These are phyloP conservation scores for Notamacropus eugenii DNA, from an alignment of 2,797 vertebrate genomes.

Conservation along the genomic window DNA sequence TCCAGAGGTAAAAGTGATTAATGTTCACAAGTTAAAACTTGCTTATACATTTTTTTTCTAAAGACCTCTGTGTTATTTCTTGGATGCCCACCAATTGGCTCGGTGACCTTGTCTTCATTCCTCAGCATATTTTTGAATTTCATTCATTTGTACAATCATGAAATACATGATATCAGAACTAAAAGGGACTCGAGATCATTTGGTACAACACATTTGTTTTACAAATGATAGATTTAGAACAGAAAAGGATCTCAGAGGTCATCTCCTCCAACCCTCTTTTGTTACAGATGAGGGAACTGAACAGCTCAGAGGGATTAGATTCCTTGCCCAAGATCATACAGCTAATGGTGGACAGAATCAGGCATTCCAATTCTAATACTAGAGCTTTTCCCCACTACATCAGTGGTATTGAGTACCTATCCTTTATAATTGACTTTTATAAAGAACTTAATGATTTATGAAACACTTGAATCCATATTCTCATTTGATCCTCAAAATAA, in stretches of 20 bases:
- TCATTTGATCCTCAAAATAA: neutral
- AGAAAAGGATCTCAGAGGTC: too few relatives aligned
- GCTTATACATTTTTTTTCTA: neutral
- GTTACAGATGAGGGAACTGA: neutral
- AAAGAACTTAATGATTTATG: neutral
- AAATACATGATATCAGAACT: neutral
- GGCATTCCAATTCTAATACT: neutral
- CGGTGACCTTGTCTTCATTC: neutral
- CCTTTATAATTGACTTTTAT: neutral
- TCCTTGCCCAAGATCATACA: neutral
- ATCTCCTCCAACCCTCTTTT: neutral
- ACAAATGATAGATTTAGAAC: neutral
- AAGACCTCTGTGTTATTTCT: neutral
- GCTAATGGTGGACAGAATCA: neutral
- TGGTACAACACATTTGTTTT: neutral
- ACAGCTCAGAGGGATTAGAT: neutral
- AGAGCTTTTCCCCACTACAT: neutral
- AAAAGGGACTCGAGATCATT: neutral
- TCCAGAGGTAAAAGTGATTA: neutral
- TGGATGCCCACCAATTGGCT: neutral
- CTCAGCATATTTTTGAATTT: neutral
- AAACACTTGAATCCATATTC: neutral
- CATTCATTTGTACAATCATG: neutral
- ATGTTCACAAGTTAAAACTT: neutral
- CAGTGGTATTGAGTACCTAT: neutral